phyloP scores from a whole-genome alignment of 1,140 invertebrate species.

The Dendroctonus valens region DNA sequence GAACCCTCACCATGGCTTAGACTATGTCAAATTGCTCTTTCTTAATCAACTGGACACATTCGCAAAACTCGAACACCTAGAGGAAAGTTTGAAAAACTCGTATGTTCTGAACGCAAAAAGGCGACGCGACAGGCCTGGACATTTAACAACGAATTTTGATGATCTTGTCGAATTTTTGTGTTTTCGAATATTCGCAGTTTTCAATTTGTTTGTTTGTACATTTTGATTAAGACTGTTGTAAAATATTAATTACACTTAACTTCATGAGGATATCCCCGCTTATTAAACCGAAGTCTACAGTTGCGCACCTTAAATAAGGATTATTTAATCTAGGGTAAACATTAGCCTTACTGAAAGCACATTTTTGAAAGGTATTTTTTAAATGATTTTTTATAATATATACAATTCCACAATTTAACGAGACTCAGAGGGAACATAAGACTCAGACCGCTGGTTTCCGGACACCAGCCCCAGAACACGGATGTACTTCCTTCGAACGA shows the following conservation, averaged over 20 bases:
- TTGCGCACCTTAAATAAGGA: conserved; percentile 18
- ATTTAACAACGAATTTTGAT: not conserved
- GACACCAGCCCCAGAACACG: conserved; percentile 13
- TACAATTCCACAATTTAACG: conserved; percentile 28
- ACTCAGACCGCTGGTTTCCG: conserved; percentile 29
- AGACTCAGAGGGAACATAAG: conserved; percentile 31
- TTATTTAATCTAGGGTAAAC: conserved; percentile 14
- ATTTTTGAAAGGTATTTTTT: conserved; percentile 36
- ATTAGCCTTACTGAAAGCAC: conserved; percentile 33
- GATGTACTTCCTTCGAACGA: conserved; percentile 38
- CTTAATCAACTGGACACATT: conserved; percentile 20
- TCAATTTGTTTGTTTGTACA: not conserved
- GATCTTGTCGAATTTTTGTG: conserved; percentile 4
- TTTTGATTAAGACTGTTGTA: conserved; percentile 36
- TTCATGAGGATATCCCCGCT: conserved; percentile 31
- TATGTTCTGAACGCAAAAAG: not conserved
- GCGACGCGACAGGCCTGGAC: conserved; percentile 26
- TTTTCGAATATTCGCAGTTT: not conserved
- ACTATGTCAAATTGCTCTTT: conserved; percentile 8
- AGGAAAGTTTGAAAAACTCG: not conserved
- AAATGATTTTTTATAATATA: conserved; percentile 33
- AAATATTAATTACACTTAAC: conserved; percentile 29
- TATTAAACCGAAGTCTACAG: conserved; percentile 12
- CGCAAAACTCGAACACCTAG: conserved; percentile 4
- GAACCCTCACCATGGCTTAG: conserved; percentile 76